These are phyloP conservation scores for Astyanax mexicanus DNA, from an alignment of 2,797 vertebrate species.

Conservation along the genomic window DNA sequence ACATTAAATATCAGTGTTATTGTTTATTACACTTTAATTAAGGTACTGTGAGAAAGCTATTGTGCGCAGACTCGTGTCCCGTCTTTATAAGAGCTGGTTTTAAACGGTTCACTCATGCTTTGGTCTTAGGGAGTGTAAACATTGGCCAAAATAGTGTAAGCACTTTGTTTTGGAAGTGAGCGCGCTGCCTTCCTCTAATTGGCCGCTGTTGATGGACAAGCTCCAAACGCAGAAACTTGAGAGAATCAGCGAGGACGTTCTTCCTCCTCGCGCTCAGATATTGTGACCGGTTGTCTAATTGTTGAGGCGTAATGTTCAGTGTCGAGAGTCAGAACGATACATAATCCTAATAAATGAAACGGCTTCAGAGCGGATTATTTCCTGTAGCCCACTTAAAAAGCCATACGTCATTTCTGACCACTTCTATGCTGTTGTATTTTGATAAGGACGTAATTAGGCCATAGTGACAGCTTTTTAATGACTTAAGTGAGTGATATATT, in stretches of 20 bases:
- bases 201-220: constrained; percentile 85
- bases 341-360: constrained; percentile 42
- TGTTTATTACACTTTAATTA: constrained; percentile 21
- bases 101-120: constrained; percentile 80
- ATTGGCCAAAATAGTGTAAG: constrained; percentile 84
- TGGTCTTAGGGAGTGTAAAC: constrained; percentile 83
- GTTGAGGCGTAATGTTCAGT: constrained; percentile 32
- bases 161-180: constrained; percentile 85
- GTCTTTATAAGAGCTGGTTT: constrained; percentile 75
- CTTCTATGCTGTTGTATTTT: constrained; percentile 34
- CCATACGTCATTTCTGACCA: constrained; percentile 38
- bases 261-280: constrained; percentile 35
- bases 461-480: constrained; percentile 45
- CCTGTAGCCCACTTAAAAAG: constrained; percentile 39
- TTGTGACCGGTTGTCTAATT: constrained; percentile 42
- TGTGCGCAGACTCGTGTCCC: constrained; percentile 72
- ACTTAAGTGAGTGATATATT: constrained; percentile 42
- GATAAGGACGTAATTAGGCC: constrained; percentile 34
- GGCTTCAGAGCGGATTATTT: constrained; percentile 39
- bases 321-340: constrained; percentile 40
- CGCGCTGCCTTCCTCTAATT: constrained; percentile 83
- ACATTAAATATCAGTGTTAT: constrained; percentile 10
- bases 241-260: constrained; percentile 71
- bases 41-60: constrained; percentile 21
- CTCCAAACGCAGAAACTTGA: constrained; percentile 81